Evolutionary conservation across 2,888 invertebrate species (phyloP), one percentile per base, ranked within the genome.

Genomic region (Ypsolopha sequella): DNA sequence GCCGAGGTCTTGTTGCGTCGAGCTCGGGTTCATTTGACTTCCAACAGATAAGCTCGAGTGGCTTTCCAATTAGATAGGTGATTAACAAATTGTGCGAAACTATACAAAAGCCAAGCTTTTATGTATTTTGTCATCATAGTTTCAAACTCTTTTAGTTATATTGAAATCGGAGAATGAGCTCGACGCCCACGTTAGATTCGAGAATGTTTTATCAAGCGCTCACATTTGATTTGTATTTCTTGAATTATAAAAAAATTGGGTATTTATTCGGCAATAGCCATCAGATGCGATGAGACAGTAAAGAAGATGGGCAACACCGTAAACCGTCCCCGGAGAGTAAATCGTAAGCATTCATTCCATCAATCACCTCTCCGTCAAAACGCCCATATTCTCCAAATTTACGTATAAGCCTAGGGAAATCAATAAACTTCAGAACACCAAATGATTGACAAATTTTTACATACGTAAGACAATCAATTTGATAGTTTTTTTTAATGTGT

Each of bases 21-120:
- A 68, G 76, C 65, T 71, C 70, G 69, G 59, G 61, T 64, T 65
- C 65, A 65, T 64, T 64, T 63, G 63, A 66, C 65, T 64, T 66
- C 66, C 62, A 62, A 63, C 66, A 66, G 64, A 61, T 64, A 63
- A 64, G 74, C 76, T 76, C 77, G 68, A 71, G 70, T 76, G 76
- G 80, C 77, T 76, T 73, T 75, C 76, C 69, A 71, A 66, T 80
- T 85, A 85, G 85, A 85, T 85, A 85, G 85, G 81, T 77, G 76
- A 79, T 78, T 82, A 84, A 84, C 79, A 81, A 85, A 85, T 85
- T 85, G 76, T 76, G 76, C 77, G 72, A 63, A 72, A 60, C 59
- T 75, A 70, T 64, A 71, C 70, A n/a, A 9, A 76, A 77, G 77
- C 74, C 71, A 79, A 78, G 84, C 84, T 82, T 81, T 80, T 80